Evolutionary conservation across 2,113 vertebrate species (phyloP).

Genomic region (western clawed frog (Xenopus tropicalis)): UCB_Xtro_10.0 CM004443.2:133611501-133612000

Average conservation of each 20-base stretch:
- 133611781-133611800: slow-evolving; percentile 50
- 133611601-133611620: slow-evolving; percentile 68
- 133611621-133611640: slow-evolving; percentile 66
- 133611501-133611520: slow-evolving; percentile 53
- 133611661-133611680: slow-evolving; percentile 67
- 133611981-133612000: not conserved
- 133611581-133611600: slow-evolving; percentile 49
- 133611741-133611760: slow-evolving; percentile 56
- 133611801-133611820: slow-evolving; percentile 42
- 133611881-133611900: not conserved
- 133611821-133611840: slow-evolving; percentile 1
- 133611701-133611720: slow-evolving; percentile 53
- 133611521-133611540: slow-evolving; percentile 55
- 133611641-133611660: slow-evolving; percentile 71
- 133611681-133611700: slow-evolving; percentile 58
- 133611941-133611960: not conserved
- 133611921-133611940: not conserved
- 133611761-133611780: slow-evolving; percentile 63
- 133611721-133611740: slow-evolving; percentile 65
- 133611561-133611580: slow-evolving; percentile 65
- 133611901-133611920: slow-evolving; percentile 1
- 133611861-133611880: slow-evolving; percentile 6
- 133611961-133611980: not conserved
- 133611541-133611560: slow-evolving; percentile 61
- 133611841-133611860: slow-evolving; percentile 4